A percentile compares a stretch with the other conserved stretches of the same genome.
phyloP scores from a whole-genome alignment of 2,888 invertebrate species.

The Agonum fuliginosum region DNA sequence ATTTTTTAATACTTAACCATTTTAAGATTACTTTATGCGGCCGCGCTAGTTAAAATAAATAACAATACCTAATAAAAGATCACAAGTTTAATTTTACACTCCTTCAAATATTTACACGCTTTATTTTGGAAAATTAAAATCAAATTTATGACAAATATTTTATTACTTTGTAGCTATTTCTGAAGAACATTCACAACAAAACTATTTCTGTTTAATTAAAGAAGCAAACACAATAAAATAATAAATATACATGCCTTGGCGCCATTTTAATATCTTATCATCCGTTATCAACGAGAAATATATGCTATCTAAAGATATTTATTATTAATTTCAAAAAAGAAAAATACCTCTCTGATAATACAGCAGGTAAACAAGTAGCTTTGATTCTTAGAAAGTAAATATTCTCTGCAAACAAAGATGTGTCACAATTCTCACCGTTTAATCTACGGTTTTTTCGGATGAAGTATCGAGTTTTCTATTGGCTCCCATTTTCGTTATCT shows the following conservation, averaged over 20 bases:
- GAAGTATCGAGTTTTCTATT: slow-evolving; percentile 35
- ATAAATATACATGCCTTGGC: slow-evolving; percentile 49
- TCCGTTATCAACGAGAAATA: slow-evolving; percentile 63
- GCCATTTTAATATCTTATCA: slow-evolving; percentile 50
- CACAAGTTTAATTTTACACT: slow-evolving; percentile 14
- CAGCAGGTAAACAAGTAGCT: slow-evolving; percentile 45
- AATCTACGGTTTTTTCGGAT: slow-evolving; percentile 9
- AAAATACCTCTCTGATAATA: slow-evolving; percentile 16
- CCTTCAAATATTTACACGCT: slow-evolving; percentile 7
- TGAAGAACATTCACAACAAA: slow-evolving; percentile 6
- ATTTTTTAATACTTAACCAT: not conserved
- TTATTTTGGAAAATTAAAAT: slow-evolving; percentile 25
- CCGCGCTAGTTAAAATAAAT: slow-evolving; percentile 9
- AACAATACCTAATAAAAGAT: slow-evolving; percentile 39
- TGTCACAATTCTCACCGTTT: not conserved
- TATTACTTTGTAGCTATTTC: slow-evolving; percentile 8
- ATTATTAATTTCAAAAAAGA: slow-evolving; percentile 63
- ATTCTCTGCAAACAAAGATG: slow-evolving; percentile 6
- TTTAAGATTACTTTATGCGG: not conserved
- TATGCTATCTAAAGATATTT: slow-evolving; percentile 64
- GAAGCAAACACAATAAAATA: slow-evolving; percentile 36
- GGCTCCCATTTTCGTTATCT: slow-evolving; percentile 41
- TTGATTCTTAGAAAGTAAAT: slow-evolving; percentile 46
- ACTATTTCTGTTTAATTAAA: slow-evolving; percentile 24
- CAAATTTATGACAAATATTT: slow-evolving; percentile 33